phyloP scores from a whole-genome alignment of 2,888 invertebrate species.

The Eurytoma adleriae region DNA sequence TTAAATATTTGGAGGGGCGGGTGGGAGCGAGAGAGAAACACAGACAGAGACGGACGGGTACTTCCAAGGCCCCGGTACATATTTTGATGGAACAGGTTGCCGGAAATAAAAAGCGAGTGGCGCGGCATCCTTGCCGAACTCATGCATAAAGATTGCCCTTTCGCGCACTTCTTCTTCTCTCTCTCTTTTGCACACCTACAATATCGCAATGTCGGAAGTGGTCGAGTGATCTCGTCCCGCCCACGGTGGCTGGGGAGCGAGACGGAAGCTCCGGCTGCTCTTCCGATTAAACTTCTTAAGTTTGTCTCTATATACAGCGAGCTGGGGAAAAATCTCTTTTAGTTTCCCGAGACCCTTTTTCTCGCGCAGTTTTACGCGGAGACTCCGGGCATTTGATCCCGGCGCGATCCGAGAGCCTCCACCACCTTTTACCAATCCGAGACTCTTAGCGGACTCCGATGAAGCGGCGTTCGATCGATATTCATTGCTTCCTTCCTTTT shows the following conservation, averaged over 20 bases:
- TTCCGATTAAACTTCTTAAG: conserved; percentile 53
- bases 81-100: conserved; percentile 62
- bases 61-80: conserved; percentile 47
- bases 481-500: not conserved
- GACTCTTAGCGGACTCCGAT: conserved; percentile 2
- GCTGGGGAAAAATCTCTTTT: conserved; percentile 16
- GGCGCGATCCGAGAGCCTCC: not conserved
- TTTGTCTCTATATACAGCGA: conserved; percentile 29
- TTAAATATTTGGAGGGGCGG: conserved; percentile 38
- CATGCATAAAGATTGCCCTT: conserved; percentile 64
- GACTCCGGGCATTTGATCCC: conserved; percentile 22
- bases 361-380: conserved; percentile 24
- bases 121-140: conserved; percentile 57
- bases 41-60: not conserved
- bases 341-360: conserved; percentile 28
- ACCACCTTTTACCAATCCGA: not conserved
- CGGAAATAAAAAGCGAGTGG: conserved; percentile 62
- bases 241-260: not conserved
- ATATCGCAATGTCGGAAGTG: conserved; percentile 53
- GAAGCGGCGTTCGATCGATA: conserved; percentile 5
- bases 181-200: conserved; percentile 32
- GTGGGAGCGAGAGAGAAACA: too few relatives aligned
- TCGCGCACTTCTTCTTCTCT: conserved; percentile 47
- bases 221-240: conserved; percentile 41
- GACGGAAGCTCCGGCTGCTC: conserved; percentile 27